Evolutionary conservation across 2,797 vertebrate species (phyloP), one percentile per base, ranked within the genome.

Genomic region (Channallabes apus): DNA sequence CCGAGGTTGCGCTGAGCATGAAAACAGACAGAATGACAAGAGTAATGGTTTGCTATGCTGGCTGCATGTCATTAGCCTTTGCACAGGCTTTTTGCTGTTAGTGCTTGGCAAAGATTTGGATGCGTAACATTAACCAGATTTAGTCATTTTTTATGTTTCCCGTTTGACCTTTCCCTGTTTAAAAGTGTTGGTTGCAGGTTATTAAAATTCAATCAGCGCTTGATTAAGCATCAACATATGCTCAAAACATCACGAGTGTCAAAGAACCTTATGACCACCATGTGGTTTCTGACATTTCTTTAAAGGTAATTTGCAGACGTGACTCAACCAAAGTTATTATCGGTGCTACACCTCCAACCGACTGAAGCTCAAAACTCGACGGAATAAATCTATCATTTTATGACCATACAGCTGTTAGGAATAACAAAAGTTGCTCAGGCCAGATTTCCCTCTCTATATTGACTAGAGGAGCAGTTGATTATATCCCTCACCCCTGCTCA

Each of bases 151-250:
- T 68, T 75, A 35, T 3, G n/a, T 56, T 85, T 27, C 51, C 17
- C 12, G 56, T 80, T 84, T 89, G 75, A 85, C 80, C 86, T 86
- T 80, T 77, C 59, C 59, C 67, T 41, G 18, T 83, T 35, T 73
- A 72, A 84, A 51, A 69, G 62, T 77, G 80, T 29, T 51, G 24
- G 38, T 51, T 41, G 24, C 38, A 20, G 59, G 78, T 80, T 65
- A 67, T 67, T 80, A 68, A 59, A 41, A 22, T 71, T 87, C 59
- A 82, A 68, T 61, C 82, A 22, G 59, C 12, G 27, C 56, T 78
- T 78, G 62, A 86, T 86, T 62, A 83, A 62, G 29, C 62, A 69
- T 73, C 54, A 35, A 64, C 51, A 41, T 12, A 2, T 6, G 61
- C 69, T 84, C 51, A 35, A 51, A 68, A 73, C 68, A 68, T 61